Evolutionary conservation across 2,888 invertebrate species (phyloP), one percentile per base, ranked within the genome.

Genomic region (Crocallis elinguaria): DNA sequence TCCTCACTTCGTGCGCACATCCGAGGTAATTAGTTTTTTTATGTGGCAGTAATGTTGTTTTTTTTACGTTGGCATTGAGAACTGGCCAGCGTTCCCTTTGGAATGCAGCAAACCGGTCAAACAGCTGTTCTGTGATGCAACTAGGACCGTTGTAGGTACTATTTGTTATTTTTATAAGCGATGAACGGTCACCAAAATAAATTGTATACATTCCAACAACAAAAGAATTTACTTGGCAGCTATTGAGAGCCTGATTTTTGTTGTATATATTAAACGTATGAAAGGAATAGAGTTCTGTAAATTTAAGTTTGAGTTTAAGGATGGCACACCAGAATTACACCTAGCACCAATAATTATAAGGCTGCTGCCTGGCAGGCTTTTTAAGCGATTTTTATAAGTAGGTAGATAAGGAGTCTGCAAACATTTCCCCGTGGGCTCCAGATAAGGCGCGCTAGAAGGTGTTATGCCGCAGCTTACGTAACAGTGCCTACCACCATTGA

Each of bases 81-180:
- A 46, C 19, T 36, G 43, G 71, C 71, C 76, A 80, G 82, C 86
- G 77, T 86, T 86, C 86, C 88, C 86, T 84, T 74, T 82, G 86
- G 87, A 87, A 87, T 88, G 86, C 67, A 57, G 74, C 58, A 64
- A 74, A 80, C 80, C 78, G 67, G 84, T 81, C 79, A 60, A 74
- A 79, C 86, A 86, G 86, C 86, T 88, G 86, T 76, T 71, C 61
- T 53, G 53, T 79, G 78, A 77, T 78, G 79, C 79, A 79, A 82
- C 70, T 66, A 77, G 69, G 73, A 71, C 75, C 38, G 48, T 38
- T 48, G 45, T 46, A 16, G 69, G 3, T 4, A 3, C 3, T 71
- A 63, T 71, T 67, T 75, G 48, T 38, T 73, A 76, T 70, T 70
- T 69, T 65, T 72, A 73, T 70, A 65, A 67, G 59, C 59, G 51